phyloP scores from a whole-genome alignment of 1,140 invertebrate genomes.

The Chionoecetes opilio region DNA sequence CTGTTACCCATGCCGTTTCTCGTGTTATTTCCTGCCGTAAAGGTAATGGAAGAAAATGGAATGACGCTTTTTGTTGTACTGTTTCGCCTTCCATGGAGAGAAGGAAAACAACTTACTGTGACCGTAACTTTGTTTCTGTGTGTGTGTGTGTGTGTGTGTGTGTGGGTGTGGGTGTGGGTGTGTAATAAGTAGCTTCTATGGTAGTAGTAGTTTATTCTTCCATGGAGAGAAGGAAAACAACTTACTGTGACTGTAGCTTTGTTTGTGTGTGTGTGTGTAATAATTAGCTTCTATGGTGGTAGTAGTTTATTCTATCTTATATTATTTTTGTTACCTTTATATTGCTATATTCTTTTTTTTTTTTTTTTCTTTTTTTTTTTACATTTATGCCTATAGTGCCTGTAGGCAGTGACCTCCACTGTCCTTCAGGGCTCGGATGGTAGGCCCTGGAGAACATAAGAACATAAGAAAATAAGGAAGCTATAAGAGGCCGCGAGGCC shows the following conservation, averaged over 20 bases:
- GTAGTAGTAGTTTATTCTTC: no score
- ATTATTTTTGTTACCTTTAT: no score
- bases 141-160: constrained; percentile 60
- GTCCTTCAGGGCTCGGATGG: no score
- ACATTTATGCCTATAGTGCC: no score
- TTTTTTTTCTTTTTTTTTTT: no score
- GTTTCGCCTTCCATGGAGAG: not conserved
- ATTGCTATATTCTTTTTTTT: no score
- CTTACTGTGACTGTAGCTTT: not conserved
- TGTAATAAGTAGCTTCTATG: not conserved
- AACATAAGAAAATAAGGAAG: no score
- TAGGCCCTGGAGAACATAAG: no score
- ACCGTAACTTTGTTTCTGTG: not conserved
- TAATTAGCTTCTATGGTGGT: not conserved
- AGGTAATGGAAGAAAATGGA: constrained; percentile 3
- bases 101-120: not conserved
- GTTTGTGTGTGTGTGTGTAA: constrained; percentile 54
- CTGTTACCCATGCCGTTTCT: not conserved
- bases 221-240: no score
- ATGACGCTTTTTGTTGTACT: not conserved
- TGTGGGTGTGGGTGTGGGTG: constrained; percentile 59
- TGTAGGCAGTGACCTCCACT: no score
- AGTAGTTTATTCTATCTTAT: no score
- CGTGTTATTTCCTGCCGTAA: constrained; percentile 18
- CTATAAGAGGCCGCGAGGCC: no score